A percentile compares a stretch with the other conserved stretches of the same genome.
phyloP scores from a whole-genome alignment of 2,797 vertebrate genomes.

The Dendrocincla fuliginosa region DNA sequence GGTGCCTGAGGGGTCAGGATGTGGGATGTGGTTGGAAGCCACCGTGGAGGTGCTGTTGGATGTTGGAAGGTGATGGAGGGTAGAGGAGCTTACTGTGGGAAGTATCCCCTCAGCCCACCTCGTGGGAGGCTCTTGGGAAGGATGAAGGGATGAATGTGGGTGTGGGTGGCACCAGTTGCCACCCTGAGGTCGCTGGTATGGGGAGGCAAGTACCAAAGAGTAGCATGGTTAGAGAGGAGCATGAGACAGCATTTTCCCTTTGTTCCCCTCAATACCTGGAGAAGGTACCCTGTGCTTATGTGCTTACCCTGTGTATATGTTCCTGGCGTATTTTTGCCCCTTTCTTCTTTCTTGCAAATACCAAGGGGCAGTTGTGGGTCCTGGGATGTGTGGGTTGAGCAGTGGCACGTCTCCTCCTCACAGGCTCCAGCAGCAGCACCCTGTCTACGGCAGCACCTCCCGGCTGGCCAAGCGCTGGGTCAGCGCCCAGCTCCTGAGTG shows the following conservation, averaged over 20 bases:
- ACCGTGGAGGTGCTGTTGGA: not conserved
- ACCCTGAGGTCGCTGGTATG: not conserved
- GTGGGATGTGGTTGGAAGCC: fast-evolving
- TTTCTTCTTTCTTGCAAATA: not conserved
- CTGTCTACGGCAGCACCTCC: constrained; percentile 85
- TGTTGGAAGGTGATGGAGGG: not conserved
- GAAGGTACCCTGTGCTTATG: not conserved
- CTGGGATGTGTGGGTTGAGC: not conserved
- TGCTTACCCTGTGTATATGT: fast-evolving
- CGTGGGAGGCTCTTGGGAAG: fast-evolving
- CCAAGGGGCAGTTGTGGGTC: not conserved
- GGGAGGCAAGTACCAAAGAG: not conserved
- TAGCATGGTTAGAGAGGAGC: not conserved
- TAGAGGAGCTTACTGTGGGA: not conserved
- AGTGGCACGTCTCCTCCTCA: not conserved
- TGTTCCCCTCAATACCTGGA: not conserved
- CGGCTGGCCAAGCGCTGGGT: constrained; percentile 96
- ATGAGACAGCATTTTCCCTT: not conserved
- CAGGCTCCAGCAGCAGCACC: constrained; percentile 94
- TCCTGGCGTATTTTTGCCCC: not conserved
- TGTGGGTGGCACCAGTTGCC: not conserved
- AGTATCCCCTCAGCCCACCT: not conserved
- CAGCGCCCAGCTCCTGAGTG: constrained; percentile 87
- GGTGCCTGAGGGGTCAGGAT: fast-evolving
- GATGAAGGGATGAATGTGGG: fast-evolving